phyloP scores from a whole-genome alignment of 2,113 vertebrate species.

The Morone saxatilis region DNA sequence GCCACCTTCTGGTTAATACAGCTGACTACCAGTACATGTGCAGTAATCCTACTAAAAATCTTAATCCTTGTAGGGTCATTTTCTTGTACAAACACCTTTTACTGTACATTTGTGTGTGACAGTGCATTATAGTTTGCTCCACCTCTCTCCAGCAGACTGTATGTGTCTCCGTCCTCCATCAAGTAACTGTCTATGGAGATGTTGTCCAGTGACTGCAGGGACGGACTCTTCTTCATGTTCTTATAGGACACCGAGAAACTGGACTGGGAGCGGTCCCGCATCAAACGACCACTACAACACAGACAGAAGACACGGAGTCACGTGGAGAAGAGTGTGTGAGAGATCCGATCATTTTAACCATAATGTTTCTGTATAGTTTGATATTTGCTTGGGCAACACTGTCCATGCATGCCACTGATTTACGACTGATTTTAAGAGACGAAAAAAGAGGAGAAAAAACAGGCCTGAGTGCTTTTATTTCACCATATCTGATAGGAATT shows the following conservation, averaged over 20 bases:
- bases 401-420: background rate
- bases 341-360: background rate
- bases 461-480: background rate
- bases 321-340: background rate
- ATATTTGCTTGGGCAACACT: background rate
- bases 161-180: slow-evolving; percentile 92
- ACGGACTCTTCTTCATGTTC: slow-evolving; percentile 95
- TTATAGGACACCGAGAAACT: slow-evolving; percentile 92
- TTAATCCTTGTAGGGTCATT: background rate
- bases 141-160: slow-evolving; percentile 93
- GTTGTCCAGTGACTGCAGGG: slow-evolving; percentile 94
- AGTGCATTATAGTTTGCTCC: background rate
- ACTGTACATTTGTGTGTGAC: background rate
- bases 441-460: background rate
- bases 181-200: slow-evolving; percentile 95
- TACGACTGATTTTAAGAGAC: background rate
- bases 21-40: background rate
- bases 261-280: slow-evolving; percentile 91
- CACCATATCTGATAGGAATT: slow-evolving; percentile 16
- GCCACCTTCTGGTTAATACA: slow-evolving; percentile 55
- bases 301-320: background rate
- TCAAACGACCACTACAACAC: slow-evolving; percentile 88
- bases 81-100: background rate
- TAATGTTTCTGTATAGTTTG: background rate
- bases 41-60: background rate